Conservation (phyloP, 1,140 invertebrate species). For the Cydia fagiglandana region DNA sequence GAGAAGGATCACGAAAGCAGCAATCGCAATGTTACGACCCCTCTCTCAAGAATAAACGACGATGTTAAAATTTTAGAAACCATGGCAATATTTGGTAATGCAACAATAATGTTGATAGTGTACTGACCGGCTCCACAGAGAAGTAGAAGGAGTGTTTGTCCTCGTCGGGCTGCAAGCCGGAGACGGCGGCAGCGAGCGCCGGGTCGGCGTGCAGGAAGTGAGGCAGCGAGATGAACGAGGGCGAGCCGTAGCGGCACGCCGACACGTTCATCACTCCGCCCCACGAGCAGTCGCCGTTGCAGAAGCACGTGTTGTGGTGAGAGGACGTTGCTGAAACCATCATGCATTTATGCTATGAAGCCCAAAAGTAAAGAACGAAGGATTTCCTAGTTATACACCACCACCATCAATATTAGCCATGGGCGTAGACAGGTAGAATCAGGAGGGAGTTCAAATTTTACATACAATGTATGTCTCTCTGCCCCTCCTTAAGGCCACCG, state of each 20-base stretch:
- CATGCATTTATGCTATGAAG: background rate
- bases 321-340: slow-evolving; percentile 50
- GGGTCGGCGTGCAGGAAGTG: slow-evolving; percentile 92
- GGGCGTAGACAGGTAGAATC: too few relatives aligned
- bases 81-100: background rate
- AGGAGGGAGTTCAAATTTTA: too few relatives aligned
- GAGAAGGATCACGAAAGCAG: background rate
- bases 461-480: too few relatives aligned
- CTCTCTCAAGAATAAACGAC: too few relatives aligned
- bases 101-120: background rate
- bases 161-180: slow-evolving; percentile 85
- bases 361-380: too few relatives aligned
- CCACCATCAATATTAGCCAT: too few relatives aligned
- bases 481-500: too few relatives aligned
- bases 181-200: slow-evolving; percentile 81
- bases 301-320: slow-evolving; percentile 85
- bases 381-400: too few relatives aligned
- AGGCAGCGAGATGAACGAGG: slow-evolving; percentile 90
- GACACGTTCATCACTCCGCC: slow-evolving; percentile 85
- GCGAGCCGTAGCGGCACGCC: slow-evolving; percentile 85
- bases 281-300: slow-evolving; percentile 85
- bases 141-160: slow-evolving; percentile 85
- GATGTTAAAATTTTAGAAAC: too few relatives aligned
- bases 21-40: background rate
- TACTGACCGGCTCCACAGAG: slow-evolving; percentile 83